A percentile compares a stretch with the other conserved stretches of the same genome.
Conservation (phyloP, 2,113 vertebrate genomes). For the Stegostoma tigrinum region DNA sequence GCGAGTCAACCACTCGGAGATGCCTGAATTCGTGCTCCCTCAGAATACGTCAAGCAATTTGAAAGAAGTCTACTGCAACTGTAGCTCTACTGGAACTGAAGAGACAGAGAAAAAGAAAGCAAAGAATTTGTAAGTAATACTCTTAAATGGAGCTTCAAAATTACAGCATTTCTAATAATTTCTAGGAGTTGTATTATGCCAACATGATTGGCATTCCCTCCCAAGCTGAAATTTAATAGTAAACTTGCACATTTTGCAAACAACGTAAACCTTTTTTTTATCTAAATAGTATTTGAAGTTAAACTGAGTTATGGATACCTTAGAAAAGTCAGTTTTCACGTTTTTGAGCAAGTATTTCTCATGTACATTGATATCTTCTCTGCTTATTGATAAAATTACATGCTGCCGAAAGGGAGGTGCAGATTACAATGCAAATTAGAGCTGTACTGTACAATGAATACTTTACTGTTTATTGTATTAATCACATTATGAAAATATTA, state of each 20-base stretch:
- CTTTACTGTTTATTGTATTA: slow-evolving; percentile 8
- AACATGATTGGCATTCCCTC: background rate
- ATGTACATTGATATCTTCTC: no score
- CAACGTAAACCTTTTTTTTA: background rate
- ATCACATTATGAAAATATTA: slow-evolving; percentile 11
- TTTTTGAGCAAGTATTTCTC: slow-evolving; percentile 4
- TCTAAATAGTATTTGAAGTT: background rate
- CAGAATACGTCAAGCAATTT: background rate
- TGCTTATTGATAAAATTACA: background rate
- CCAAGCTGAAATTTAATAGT: background rate
- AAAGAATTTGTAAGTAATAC: slow-evolving; percentile 30
- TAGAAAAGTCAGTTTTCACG: background rate
- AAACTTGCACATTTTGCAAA: background rate
- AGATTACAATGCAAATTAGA: slow-evolving; percentile 22
- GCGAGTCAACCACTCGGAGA: background rate
- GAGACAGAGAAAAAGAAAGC: slow-evolving; percentile 16
- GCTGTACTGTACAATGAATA: background rate
- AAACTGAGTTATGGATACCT: background rate
- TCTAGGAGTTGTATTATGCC: background rate
- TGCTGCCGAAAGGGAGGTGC: background rate
- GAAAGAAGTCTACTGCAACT: background rate
- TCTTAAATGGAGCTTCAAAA: background rate
- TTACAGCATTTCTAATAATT: background rate
- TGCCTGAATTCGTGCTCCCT: background rate
- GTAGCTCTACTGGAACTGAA: background rate